Base-by-base conservation (phyloP, 2,888 invertebrate species). In the Dorcus hopei region DNA sequence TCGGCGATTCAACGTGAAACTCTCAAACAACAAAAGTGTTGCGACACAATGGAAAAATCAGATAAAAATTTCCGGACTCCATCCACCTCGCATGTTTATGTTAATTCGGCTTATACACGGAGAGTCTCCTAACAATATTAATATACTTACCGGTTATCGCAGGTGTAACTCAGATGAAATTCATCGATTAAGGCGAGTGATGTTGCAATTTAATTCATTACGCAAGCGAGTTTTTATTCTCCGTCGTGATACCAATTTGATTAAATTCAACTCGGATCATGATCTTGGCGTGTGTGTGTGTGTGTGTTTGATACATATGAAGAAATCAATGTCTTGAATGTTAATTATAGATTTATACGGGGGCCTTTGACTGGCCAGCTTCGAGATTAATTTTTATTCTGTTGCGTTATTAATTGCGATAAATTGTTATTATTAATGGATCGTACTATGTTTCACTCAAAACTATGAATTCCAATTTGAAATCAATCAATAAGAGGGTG, bases 91-190 rank as follows among this genome's bases (percentile, higher is more conserved):
- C 45, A 45, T 45, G 23, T 45, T 45, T 45, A 45, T 45, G 45
- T 45, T 45, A 45, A 45, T 45, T 45, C 19, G 45, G 19, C 19
- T 11, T 45, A 45, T 19, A 45, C 9, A 23, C 9, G 16, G 45
- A 45, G 23, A 33, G 26, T 33, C 26, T 45, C 23, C 23, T 45
- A 45, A 45, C 23, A 45, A 45, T 45, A 45, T 45, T 45, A 45
- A 45, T 45, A 45, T 19, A 19, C 16, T 33, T 33, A 33, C 26
- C 26, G 26, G 16, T 45, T 45, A 45, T 45, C 23, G 45, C 45
- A 45, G 45, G 45, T 45, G 45, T 45, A 45, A 45, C 45, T 45
- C 19, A 45, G 45, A 45, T 45, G 45, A 45, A 45, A 45, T 45
- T 45, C 23, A 45, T 45, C 45, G 45, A 45, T 45, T 45, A 45